Evolutionary conservation across 2,797 vertebrate species (phyloP), one percentile per base, ranked within the genome.

Genomic region (Sylvia borin): DNA sequence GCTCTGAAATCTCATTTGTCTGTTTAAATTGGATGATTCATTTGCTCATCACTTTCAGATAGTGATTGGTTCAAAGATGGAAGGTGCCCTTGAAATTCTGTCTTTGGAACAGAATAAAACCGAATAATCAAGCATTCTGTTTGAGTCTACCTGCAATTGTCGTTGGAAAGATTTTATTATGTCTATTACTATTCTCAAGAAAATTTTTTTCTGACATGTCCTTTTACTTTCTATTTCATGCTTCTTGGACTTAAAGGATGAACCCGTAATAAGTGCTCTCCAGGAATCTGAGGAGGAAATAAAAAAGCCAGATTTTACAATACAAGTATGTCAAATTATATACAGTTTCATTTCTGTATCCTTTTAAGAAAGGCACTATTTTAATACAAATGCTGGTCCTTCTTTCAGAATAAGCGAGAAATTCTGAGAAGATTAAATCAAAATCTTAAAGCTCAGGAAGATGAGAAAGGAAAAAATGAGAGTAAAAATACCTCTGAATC

Each of bases 341-440:
- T 61, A 32, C 57, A 12, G 31, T 96, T 73, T 70, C 5, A 78
- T 57, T 54, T 22, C 51, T 12, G 62, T 93, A 71, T 61, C 45
- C 17, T 67, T 92, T 93, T 90, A 47, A 88, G 82, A 83, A 94
- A 71, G 40, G 16, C 34, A 71, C 32, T 73, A 29, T 83, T 95
- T 65, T 94, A 90, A 82, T 47, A 12, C 38, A 19, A 9, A 11
- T 34, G 4, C 91, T 90, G 55, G 32, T 58, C 17, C 38, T 90
- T 47, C 14, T 96, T 97, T 94, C 97, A 99, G 99, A 99, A 92
- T 97, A 99, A 99, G 86, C 98, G 98, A 96, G 98, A 99, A 97
- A 99, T 99, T 97, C 97, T 99, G 29, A 98, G 96, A 79, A 98
- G 99, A 95, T 98, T 99, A 51, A 99, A 99, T 97, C 98, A 99